Base-by-base conservation (phyloP, 1,140 invertebrate species). In the Neocloeon triangulifer region DNA sequence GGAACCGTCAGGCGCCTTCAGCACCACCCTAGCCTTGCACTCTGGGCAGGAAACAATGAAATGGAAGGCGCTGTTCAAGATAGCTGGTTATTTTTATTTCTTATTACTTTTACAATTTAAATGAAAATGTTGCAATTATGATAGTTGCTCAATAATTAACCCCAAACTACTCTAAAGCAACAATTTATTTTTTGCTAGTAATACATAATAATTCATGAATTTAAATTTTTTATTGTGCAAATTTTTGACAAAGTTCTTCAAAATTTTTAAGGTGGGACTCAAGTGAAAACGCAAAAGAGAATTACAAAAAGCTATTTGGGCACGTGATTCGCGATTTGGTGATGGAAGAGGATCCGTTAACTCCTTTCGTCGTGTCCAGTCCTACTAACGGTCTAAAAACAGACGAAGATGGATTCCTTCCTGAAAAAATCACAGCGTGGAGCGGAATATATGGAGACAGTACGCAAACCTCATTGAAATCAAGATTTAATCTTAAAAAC, bases 31-130 rank as follows among this genome's bases (percentile, higher is more conserved):
- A 85, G 77, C 31, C 68, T 98, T 28, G 70, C 82, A 0, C 41
- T 94, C 1, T 85, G 84, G 73, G 78, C 86, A 10, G 88, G 82
- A 3, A 99, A 97, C 50, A 99, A 99, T 53, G 94, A 98, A 57
- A 97, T 97, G 49, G 92, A 98, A 63, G 74, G 67, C 17, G 88
- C 84, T 0, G 51, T 97, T 2, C 59, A 66, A 25, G 66, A 68
- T 20, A 73, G 85, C 47, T 92, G 86, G 86, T 66, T 39, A 34
- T n/a, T n/a, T n/a, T n/a, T n/a, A n/a, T n/a, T n/a, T n/a, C n/a
- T n/a, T n/a, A n/a, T n/a, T n/a, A n/a, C n/a, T n/a, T n/a, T n/a
- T n/a, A n/a, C n/a, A n/a, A n/a, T n/a, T n/a, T n/a, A n/a, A n/a
- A n/a, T n/a, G n/a, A n/a, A n/a, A n/a, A n/a, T n/a, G n/a, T n/a